phyloP scores from a whole-genome alignment of 2,888 invertebrate species.

The Danaus chrysippus region DNA sequence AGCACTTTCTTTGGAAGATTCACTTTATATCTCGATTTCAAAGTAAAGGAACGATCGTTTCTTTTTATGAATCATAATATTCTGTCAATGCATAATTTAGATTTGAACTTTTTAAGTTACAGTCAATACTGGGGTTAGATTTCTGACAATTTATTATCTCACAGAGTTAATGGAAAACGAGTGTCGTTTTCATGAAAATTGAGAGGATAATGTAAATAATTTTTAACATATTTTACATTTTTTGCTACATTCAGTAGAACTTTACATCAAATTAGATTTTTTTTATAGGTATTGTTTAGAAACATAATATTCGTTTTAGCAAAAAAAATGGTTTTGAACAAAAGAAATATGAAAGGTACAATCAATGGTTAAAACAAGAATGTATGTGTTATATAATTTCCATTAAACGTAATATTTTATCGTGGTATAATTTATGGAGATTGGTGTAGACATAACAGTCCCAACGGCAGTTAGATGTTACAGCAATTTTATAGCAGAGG shows the following conservation, averaged over 20 bases:
- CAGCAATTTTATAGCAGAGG: slow-evolving; percentile 15
- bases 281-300: no score
- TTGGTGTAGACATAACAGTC: slow-evolving; percentile 13
- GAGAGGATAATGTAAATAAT: no score
- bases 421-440: slow-evolving; percentile 10
- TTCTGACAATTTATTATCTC: no score
- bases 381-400: neutral
- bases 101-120: neutral
- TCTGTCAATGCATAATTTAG: slow-evolving; percentile 22
- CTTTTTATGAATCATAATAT: slow-evolving; percentile 19
- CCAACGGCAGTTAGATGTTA: slow-evolving; percentile 13
- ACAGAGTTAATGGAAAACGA: no score
- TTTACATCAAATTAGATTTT: no score
- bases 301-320: no score
- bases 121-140: neutral
- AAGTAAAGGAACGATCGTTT: slow-evolving; percentile 1
- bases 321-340: no score
- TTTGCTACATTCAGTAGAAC: no score
- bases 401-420: neutral
- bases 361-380: neutral
- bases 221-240: no score
- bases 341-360: neutral
- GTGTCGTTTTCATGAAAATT: no score
- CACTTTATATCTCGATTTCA: slow-evolving; percentile 12
- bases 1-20: slow-evolving; percentile 34